These are phyloP conservation scores for Sarcophaga bullata DNA, from an alignment of 1,140 invertebrate species.

Conservation along the genomic window DNA sequence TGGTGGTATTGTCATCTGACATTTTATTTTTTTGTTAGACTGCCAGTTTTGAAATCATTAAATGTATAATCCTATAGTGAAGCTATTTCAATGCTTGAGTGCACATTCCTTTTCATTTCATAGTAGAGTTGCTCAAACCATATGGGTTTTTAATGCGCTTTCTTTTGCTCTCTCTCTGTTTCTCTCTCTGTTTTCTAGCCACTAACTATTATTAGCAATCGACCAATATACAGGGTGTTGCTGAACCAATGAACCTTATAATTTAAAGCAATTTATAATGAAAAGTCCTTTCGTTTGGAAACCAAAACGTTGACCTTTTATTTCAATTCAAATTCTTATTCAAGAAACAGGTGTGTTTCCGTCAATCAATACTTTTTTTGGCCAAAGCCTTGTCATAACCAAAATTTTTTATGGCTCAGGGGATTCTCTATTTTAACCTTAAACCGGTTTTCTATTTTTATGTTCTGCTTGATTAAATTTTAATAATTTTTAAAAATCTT, in stretches of 20 bases:
- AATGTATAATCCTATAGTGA: background rate
- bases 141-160: too few relatives aligned
- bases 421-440: conserved; percentile 2
- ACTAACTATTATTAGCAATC: too few relatives aligned
- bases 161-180: too few relatives aligned
- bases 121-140: background rate
- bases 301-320: background rate
- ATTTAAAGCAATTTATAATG: background rate
- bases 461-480: background rate
- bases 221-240: background rate
- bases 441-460: background rate
- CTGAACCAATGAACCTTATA: conserved; percentile 14
- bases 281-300: background rate
- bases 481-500: background rate
- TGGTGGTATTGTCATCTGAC: too few relatives aligned
- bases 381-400: too few relatives aligned
- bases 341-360: background rate
- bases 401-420: background rate
- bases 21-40: background rate
- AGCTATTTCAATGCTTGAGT: background rate
- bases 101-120: background rate
- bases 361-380: too few relatives aligned
- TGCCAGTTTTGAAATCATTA: too few relatives aligned
- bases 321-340: background rate
- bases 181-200: too few relatives aligned